Base-by-base conservation (phyloP, 2,113 vertebrate species). In the Tonatia bakeri region DNA sequence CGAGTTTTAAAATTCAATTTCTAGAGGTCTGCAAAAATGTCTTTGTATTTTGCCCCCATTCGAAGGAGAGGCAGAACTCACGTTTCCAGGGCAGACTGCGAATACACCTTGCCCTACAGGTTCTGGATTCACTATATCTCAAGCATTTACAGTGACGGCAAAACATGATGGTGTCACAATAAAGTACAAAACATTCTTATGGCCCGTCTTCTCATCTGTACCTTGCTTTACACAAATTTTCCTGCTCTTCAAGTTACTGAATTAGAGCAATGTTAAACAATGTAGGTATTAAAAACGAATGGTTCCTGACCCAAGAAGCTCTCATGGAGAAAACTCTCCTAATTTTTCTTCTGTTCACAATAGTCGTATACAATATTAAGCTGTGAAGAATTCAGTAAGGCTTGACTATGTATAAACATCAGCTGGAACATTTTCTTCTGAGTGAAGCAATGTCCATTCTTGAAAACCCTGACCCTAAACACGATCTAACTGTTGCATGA, bases 191-290 rank as follows among this genome's bases (percentile, higher is more conserved):
- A 81, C 24, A 81, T 19, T 72, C 50, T n/a, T 85, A 36, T 36
- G 80, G 65, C 69, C 95, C 50, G 83, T 54, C 59, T 90, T 94
- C 81, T 69, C 69, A 64, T 65, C 85, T 38, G 31, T 36, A 54
- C 43, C 65, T 87, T 76, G 52, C 40, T 85, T 94, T 90, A 72
- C 54, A 85, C 91, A 77, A 96, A 47, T 56, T 50, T 47, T 79
- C 33, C 47, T 61, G 24, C 81, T 92, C 38, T 80, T 91, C 31
- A 85, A 93, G 94, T 86, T 59, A 93, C 4, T 43, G 28, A 94
- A 94, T 90, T n/a, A 79, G 56, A 96, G 86, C 11, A 94, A 69
- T 52, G n/a, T 69, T 67, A 92, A 95, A 38, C n/a, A 54, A 24
- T 16, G 9, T 45, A 72, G 20, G 3, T 72, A 43, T 54, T 81